Evolutionary conservation across 2,797 vertebrate genomes (phyloP).

Genomic region (Tarsius wallacei): DNA sequence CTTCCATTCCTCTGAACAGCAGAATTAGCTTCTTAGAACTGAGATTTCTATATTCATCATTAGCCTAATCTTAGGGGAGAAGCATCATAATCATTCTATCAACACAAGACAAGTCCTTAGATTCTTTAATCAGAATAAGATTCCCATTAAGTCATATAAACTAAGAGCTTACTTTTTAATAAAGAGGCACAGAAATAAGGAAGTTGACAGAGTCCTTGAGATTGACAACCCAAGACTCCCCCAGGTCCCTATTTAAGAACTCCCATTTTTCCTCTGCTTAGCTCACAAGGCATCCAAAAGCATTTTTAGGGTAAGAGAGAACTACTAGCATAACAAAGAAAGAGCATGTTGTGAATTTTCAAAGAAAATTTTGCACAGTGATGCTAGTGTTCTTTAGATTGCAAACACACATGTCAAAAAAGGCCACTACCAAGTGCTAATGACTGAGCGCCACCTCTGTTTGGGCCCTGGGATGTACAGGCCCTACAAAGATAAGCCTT

Average conservation of each 20-base stretch:
- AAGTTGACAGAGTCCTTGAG: not conserved
- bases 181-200: not conserved
- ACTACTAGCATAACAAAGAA: not conserved
- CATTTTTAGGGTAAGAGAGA: not conserved
- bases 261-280: constrained; percentile 8
- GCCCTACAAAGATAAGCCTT: not conserved
- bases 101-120: constrained; percentile 12
- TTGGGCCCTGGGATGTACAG: not conserved
- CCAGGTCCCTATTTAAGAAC: not conserved
- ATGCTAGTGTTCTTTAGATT: not conserved
- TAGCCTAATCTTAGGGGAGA: not conserved
- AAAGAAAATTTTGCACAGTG: not conserved
- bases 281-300: not conserved
- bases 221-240: not conserved
- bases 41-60: constrained; percentile 3
- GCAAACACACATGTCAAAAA: not conserved
- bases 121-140: constrained; percentile 42
- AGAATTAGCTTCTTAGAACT: constrained; percentile 42
- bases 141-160: not conserved
- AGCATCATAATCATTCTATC: not conserved
- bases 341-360: not conserved
- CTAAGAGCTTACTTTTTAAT: not conserved
- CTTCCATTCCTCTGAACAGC: not conserved
- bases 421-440: not conserved
- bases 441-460: too few species aligned